phyloP scores from a whole-genome alignment of 2,888 invertebrate genomes.

The Spialia ferax region DNA sequence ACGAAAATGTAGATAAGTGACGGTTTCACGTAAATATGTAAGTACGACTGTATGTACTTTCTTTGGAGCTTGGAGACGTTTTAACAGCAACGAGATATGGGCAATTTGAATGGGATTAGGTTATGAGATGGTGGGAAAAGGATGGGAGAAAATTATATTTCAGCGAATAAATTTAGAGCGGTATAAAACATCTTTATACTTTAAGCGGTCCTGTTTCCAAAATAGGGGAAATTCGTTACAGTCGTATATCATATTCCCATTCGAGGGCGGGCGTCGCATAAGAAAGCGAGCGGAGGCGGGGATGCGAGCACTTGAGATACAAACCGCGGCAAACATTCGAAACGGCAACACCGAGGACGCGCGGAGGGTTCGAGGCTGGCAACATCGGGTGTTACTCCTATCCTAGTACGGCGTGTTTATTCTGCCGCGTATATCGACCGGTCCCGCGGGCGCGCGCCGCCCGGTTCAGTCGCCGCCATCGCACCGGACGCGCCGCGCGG shows the following conservation, averaged over 20 bases:
- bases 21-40: constrained; percentile 72
- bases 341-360: constrained; percentile 61
- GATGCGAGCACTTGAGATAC: constrained; percentile 53
- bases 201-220: constrained; percentile 3
- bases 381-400: constrained; percentile 57
- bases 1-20: constrained; percentile 76
- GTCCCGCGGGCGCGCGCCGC: constrained; percentile 70
- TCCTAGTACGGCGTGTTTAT: constrained; percentile 82
- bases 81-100: constrained; percentile 1
- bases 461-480: constrained; percentile 68
- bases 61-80: background rate
- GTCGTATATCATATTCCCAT: constrained; percentile 30
- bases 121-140: background rate
- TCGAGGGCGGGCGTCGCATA: constrained; percentile 39
- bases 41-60: constrained; percentile 43
- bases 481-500: constrained; percentile 62
- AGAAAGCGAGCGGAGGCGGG: constrained; percentile 47
- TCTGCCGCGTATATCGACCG: constrained; percentile 85
- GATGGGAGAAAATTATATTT: background rate
- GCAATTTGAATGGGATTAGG: constrained; percentile 5
- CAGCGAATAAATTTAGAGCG: constrained; percentile 12
- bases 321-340: constrained; percentile 63
- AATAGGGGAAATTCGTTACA: constrained; percentile 7
- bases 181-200: constrained; percentile 21
- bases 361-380: constrained; percentile 58